phyloP scores from a whole-genome alignment of 1,140 invertebrate species.

The Drosophila kepulauana region DNA sequence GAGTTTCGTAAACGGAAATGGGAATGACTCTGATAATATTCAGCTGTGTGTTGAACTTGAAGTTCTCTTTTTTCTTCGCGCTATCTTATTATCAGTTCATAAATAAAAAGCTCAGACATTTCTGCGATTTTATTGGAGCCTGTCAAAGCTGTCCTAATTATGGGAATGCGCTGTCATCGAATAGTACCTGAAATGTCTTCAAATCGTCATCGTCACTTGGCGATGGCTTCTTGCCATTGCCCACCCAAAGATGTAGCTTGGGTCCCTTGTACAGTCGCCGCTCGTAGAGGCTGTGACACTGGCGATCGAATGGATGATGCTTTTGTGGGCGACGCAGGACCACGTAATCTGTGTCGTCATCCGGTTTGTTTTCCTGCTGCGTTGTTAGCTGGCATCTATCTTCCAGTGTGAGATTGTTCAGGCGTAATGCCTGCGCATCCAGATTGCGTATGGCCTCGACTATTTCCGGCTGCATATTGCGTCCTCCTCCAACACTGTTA shows the following conservation, averaged over 20 bases:
- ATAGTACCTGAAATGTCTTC: constrained; percentile 65
- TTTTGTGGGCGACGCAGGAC: constrained; percentile 47
- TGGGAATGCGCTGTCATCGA: constrained; percentile 6
- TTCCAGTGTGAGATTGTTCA: constrained; percentile 67
- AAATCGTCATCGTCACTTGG: constrained; percentile 56
- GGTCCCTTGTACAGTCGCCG: constrained; percentile 70
- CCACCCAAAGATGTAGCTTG: constrained; percentile 67
- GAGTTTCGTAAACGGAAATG: background rate
- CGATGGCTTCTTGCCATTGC: constrained; percentile 47
- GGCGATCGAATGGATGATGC: constrained; percentile 50
- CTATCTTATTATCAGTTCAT: constrained; percentile 15
- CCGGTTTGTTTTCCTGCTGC: constrained; percentile 10
- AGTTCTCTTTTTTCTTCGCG: background rate
- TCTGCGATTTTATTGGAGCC: constrained; percentile 4
- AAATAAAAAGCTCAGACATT: constrained; percentile 1
- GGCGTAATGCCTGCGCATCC: constrained; percentile 67
- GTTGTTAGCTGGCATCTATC: constrained; percentile 20
- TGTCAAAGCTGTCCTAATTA: constrained; percentile 24
- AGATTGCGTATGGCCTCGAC: constrained; percentile 77
- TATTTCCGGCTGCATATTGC: constrained; percentile 73
- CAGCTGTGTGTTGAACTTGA: constrained; percentile 7
- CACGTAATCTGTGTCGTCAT: constrained; percentile 52
- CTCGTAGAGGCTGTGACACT: constrained; percentile 67
- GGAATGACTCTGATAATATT: constrained; percentile 18
- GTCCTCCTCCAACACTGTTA: constrained; percentile 31